A percentile compares a stretch with the other conserved stretches of the same genome.
phyloP scores from a whole-genome alignment of 1,140 invertebrate genomes.

The Drosophila nannoptera region DNA sequence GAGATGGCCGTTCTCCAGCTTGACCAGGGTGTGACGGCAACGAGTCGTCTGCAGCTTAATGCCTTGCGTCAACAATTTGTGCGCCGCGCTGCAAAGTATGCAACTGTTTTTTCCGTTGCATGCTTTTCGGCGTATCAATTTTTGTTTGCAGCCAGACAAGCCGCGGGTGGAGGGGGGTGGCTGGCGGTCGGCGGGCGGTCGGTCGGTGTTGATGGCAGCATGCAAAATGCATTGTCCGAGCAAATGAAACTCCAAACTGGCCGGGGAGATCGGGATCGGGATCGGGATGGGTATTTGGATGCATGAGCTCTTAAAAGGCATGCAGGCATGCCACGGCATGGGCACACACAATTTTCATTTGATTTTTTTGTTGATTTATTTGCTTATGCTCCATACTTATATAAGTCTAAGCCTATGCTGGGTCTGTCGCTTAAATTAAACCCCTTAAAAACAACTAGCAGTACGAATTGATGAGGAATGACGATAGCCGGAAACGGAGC shows the following conservation, averaged over 20 bases:
- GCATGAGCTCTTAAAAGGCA: conserved; percentile 26
- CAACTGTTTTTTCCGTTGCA: conserved; percentile 50
- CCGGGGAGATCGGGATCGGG: neutral
- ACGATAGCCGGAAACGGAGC: conserved; percentile 15
- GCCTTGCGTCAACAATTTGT: conserved; percentile 72
- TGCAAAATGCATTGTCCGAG: conserved; percentile 65
- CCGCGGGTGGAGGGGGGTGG: neutral
- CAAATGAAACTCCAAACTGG: conserved; percentile 47
- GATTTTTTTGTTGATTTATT: conserved; percentile 67
- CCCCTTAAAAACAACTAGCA: conserved; percentile 67
- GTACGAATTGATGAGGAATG: conserved; percentile 42
- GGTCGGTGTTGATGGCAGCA: neutral
- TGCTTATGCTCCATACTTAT: conserved; percentile 65
- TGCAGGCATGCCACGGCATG: conserved; percentile 63
- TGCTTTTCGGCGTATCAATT: conserved; percentile 69
- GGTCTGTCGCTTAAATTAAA: conserved; percentile 66
- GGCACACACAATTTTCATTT: conserved; percentile 49
- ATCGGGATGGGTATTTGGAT: neutral
- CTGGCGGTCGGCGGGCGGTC: conserved; percentile 3
- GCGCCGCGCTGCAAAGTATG: conserved; percentile 56
- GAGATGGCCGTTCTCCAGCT: no score
- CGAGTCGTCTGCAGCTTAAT: conserved; percentile 46
- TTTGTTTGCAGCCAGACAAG: conserved; percentile 44
- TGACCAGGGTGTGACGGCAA: conserved; percentile 22
- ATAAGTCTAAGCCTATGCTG: conserved; percentile 59